These are phyloP conservation scores for Genyomyrus donnyi DNA, from an alignment of 2,113 vertebrate species.

Conservation along the genomic window DNA sequence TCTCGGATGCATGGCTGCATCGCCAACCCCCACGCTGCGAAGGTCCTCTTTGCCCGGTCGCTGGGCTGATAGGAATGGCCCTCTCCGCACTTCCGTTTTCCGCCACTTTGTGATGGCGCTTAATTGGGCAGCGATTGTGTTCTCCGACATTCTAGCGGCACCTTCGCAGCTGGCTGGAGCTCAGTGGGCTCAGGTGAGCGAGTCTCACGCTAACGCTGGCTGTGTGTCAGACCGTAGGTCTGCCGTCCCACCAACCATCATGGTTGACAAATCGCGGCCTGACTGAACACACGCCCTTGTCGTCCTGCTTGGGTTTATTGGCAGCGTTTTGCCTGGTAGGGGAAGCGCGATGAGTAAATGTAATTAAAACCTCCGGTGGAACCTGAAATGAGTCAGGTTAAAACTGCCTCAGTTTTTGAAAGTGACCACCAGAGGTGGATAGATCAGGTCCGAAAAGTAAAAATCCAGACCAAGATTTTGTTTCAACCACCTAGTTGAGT, in stretches of 20 bases:
- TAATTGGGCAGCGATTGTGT: not conserved
- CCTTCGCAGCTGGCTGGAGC: not conserved
- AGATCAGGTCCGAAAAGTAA: not conserved
- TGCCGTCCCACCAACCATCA: not conserved
- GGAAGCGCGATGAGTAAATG: not conserved
- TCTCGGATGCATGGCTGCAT: not conserved
- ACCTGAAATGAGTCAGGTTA: not conserved
- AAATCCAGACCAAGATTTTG: not conserved
- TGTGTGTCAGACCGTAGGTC: not conserved
- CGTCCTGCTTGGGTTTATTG: conserved; percentile 19
- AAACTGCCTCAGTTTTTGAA: not conserved
- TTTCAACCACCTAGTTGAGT: not conserved
- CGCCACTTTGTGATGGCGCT: not conserved
- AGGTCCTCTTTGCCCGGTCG: not conserved
- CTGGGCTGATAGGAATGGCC: not conserved
- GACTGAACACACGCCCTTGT: not conserved
- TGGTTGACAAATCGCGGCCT: not conserved
- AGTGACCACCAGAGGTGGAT: not conserved
- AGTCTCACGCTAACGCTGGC: not conserved
- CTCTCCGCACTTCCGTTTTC: not conserved
- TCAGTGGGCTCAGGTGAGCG: not conserved
- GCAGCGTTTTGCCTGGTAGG: not conserved
- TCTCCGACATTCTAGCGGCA: not conserved
- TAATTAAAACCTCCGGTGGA: not conserved
- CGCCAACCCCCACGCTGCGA: not conserved